phyloP scores from a whole-genome alignment of 2,113 vertebrate species.

The Gasterosteus aculeatus region DNA sequence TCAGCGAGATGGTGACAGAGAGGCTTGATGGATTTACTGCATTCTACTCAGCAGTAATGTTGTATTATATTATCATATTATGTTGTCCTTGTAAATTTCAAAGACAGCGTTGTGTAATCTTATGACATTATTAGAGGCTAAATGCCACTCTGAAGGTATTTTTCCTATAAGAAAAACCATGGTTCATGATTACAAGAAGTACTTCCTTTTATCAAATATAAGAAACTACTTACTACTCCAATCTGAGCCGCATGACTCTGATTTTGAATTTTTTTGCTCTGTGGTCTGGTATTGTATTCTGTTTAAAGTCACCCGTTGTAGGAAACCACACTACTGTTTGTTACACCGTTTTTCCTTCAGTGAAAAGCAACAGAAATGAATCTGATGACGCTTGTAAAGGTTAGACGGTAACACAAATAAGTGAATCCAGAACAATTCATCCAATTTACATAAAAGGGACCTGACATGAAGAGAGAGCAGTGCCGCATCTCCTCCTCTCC shows the following conservation, averaged over 20 bases:
- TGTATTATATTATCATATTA: not conserved
- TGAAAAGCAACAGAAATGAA: not conserved
- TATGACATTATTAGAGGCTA: not conserved
- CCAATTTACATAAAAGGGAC: not conserved
- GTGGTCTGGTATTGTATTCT: not conserved
- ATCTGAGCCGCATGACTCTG: too few relatives aligned
- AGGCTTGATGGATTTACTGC: not conserved
- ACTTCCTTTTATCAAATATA: slow-evolving; percentile 1
- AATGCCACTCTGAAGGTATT: not conserved
- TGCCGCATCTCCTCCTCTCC: not conserved
- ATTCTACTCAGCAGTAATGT: not conserved
- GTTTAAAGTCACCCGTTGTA: slow-evolving; percentile 10
- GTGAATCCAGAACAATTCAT: not conserved
- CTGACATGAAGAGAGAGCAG: not conserved
- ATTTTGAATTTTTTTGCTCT: too few relatives aligned
- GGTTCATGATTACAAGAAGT: not conserved
- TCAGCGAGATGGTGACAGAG: not conserved
- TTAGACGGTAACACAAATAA: not conserved
- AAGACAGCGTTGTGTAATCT: not conserved
- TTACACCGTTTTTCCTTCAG: not conserved
- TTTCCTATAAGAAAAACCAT: not conserved
- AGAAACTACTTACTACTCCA: not conserved
- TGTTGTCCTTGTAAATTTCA: not conserved
- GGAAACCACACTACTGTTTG: not conserved
- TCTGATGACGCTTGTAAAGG: not conserved